Evolutionary conservation across 2,888 invertebrate species (phyloP), one percentile per base, ranked within the genome.

Genomic region (Thymelicus sylvestris): DNA sequence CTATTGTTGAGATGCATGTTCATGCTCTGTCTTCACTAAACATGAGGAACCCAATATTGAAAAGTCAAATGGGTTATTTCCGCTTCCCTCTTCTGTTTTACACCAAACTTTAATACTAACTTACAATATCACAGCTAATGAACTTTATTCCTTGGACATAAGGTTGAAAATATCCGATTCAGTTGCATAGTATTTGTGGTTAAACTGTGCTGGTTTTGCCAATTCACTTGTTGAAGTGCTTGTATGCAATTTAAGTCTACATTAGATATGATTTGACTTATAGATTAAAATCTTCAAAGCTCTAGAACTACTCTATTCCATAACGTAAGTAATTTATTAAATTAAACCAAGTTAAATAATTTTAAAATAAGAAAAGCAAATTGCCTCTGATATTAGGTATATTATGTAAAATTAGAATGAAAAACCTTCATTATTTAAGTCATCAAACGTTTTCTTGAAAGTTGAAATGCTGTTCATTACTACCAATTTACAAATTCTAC

Each of bases 191-290:
- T 63, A 48, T 24, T 47, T 38, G 13, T n/a, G 31, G 6, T 38
- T 15, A 31, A 63, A 19, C 52, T 64, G 15, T 50, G 24, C 63
- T 47, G 52, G 64, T 50, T 64, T 52, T 39, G 52, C 64, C 64
- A 64, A 52, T 52, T 64, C 52, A 64, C 64, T 64, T 64, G 64
- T 64, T 64, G 64, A 64, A 64, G 64, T 64, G 64, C 64, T 64
- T 31, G 63, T 24, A 47, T 62, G 62, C 62, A 62, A 52, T 52
- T 64, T 52, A 64, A 64, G 52, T 39, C 39, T 50, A 39, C 48
- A 52, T 64, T 52, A 64, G 15, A 39, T 64, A 64, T 44, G 62
- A 62, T 62, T 47, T 62, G 24, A 62, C 24, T 62, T 15, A 24
- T 19, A 47, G 13, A 47, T 62, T 44, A 41, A 59, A 59, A 60